A percentile compares a stretch with the other conserved stretches of the same genome.
These are phyloP conservation scores for Phymorhynchus buccinoides DNA, from an alignment of 1,140 invertebrate species.

Conservation along the genomic window DNA sequence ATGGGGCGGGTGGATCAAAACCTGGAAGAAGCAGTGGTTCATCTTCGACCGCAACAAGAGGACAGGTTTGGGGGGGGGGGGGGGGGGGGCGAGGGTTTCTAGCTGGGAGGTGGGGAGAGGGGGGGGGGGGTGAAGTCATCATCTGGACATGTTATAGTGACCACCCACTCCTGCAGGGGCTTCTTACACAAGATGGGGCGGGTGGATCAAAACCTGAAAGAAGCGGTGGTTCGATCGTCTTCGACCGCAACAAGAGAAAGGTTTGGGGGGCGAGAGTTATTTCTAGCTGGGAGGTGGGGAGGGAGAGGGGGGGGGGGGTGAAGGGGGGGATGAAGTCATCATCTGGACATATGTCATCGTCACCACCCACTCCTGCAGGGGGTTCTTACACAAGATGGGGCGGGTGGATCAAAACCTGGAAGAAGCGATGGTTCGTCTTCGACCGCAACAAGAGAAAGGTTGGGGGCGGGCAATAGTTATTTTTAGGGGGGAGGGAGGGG, in stretches of 20 bases:
- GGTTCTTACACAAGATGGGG: slow-evolving; percentile 94
- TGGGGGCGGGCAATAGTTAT: too few relatives aligned
- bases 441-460: slow-evolving; percentile 82
- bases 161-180: slow-evolving; percentile 85
- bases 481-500: too few relatives aligned
- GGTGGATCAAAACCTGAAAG: slow-evolving; percentile 93
- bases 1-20: slow-evolving; percentile 89
- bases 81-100: background rate
- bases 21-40: slow-evolving; percentile 97
- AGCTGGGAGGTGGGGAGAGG: too few relatives aligned
- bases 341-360: slow-evolving; percentile 91
- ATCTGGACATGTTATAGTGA: slow-evolving; percentile 91
- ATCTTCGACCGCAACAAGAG: slow-evolving; percentile 90
- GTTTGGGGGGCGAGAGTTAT: too few relatives aligned
- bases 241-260: slow-evolving; percentile 84
- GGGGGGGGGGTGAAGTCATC: slow-evolving; percentile 77
- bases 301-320: too few relatives aligned
- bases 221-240: slow-evolving; percentile 98
- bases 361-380: slow-evolving; percentile 84
- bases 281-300: too few relatives aligned
- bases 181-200: slow-evolving; percentile 92
- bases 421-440: slow-evolving; percentile 97
- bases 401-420: slow-evolving; percentile 91
- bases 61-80: slow-evolving; percentile 37
- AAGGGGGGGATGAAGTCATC: too few relatives aligned